phyloP scores from a whole-genome alignment of 1,140 invertebrate species.

The Bicyclus anynana region DNA sequence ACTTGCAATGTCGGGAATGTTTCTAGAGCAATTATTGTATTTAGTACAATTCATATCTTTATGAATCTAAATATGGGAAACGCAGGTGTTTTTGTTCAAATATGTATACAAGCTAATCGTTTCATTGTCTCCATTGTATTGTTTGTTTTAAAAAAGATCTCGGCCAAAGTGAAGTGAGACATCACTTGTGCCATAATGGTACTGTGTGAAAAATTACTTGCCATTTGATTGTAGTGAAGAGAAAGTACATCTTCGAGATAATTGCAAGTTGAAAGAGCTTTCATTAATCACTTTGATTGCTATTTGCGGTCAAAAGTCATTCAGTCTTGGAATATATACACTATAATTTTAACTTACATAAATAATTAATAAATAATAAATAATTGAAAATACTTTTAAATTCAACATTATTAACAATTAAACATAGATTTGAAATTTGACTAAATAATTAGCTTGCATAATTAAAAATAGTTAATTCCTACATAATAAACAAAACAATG shows the following conservation, averaged over 20 bases:
- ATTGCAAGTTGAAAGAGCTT: conserved; percentile 6
- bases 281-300: conserved; percentile 1
- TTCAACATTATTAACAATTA: no score
- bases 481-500: no score
- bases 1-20: not conserved
- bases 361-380: no score
- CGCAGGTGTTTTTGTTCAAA: no score
- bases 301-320: not conserved
- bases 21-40: not conserved
- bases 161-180: conserved; percentile 11
- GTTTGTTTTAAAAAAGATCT: conserved; percentile 7
- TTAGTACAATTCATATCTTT: not conserved
- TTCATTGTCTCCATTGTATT: conserved; percentile 9
- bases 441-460: no score
- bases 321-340: not conserved
- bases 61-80: not conserved
- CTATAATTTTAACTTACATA: no score
- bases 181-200: conserved; percentile 11
- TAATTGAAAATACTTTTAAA: no score
- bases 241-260: conserved; percentile 11
- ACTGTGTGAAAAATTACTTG: conserved; percentile 16
- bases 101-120: not conserved
- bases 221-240: not conserved
- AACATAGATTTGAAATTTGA: no score
- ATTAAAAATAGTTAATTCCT: no score